Percentiles rank a stretch among this genome's conserved stretches.
These are phyloP conservation scores for Trachythela sp. DNA, from an alignment of 64 coral and sea anemone genomes.

Conservation along the genomic window DNA sequence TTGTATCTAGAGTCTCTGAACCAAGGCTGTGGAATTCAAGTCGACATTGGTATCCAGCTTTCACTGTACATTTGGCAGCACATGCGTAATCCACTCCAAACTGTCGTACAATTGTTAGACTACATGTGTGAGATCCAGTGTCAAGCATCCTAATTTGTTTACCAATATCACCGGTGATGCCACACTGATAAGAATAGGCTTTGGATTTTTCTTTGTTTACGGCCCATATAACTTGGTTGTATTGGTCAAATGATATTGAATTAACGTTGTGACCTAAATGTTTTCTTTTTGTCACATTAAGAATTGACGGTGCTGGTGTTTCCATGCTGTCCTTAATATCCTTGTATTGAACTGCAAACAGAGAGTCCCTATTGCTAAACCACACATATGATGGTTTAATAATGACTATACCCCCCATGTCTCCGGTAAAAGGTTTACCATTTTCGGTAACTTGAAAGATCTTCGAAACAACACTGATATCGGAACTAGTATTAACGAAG, in stretches of 20 bases:
- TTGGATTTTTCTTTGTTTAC: constrained; percentile 70
- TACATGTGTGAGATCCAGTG: constrained; percentile 65
- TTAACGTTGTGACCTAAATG: too few relatives aligned
- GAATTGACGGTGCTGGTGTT: too few relatives aligned
- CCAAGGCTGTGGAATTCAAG: constrained; percentile 76
- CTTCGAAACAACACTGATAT: constrained; percentile 28
- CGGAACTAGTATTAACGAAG: constrained; percentile 38
- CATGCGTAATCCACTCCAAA: constrained; percentile 70
- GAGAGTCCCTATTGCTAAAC: too few relatives aligned
- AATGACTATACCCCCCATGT: constrained; percentile 72
- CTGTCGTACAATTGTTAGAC: constrained; percentile 74
- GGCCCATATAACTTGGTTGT: too few relatives aligned
- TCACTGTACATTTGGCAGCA: constrained; percentile 61
- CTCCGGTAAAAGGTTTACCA: constrained; percentile 32
- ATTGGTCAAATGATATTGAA: too few relatives aligned
- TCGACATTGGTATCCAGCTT: constrained; percentile 75
- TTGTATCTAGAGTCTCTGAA: constrained; percentile 44
- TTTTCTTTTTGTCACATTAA: too few relatives aligned
- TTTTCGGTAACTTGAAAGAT: constrained; percentile 59
- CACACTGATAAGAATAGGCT: too few relatives aligned
- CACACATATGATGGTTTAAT: constrained; percentile 47
- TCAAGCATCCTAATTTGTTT: too few relatives aligned
- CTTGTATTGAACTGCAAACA: too few relatives aligned
- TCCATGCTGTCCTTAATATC: too few relatives aligned
- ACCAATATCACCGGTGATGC: too few relatives aligned